phyloP scores from a whole-genome alignment of 2,113 vertebrate species.

The Microcebus jonahi region DNA sequence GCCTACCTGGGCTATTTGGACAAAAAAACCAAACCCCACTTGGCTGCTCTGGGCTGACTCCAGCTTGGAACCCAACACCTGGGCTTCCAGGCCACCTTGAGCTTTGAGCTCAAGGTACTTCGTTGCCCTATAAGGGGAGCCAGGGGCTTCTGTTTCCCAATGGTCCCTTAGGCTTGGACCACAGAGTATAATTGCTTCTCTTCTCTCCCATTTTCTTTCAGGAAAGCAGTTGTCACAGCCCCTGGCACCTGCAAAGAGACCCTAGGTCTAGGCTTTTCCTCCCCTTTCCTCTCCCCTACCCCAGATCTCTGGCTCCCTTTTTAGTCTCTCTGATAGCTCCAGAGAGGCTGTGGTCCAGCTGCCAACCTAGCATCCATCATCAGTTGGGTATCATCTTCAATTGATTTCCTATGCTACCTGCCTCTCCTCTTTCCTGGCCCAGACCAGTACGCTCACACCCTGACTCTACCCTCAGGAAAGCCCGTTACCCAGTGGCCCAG shows the following conservation, averaged over 20 bases:
- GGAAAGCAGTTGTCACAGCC: neutral
- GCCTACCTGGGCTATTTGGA: neutral
- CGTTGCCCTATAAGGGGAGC: neutral
- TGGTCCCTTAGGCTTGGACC: neutral
- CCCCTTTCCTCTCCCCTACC: too few relatives aligned
- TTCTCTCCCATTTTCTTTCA: neutral
- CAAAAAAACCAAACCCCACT: neutral
- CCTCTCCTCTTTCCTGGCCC: conserved; percentile 41
- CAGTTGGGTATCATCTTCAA: neutral
- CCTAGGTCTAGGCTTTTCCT: neutral
- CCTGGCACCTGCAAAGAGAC: neutral
- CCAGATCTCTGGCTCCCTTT: conserved; percentile 4
- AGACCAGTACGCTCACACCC: neutral
- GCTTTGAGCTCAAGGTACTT: neutral
- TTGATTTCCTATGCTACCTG: neutral
- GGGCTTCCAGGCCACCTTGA: neutral
- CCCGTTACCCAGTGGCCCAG: conserved; percentile 38
- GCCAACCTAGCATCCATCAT: neutral
- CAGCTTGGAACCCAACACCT: neutral
- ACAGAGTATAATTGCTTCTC: conserved; percentile 1
- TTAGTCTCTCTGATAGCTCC: neutral
- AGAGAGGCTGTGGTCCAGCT: neutral
- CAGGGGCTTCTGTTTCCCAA: conserved; percentile 6
- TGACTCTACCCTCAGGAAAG: conserved; percentile 13
- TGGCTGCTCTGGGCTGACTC: neutral